Conservation (phyloP, 2,797 vertebrate genomes). For the Acipenser transmontanus region DNA sequence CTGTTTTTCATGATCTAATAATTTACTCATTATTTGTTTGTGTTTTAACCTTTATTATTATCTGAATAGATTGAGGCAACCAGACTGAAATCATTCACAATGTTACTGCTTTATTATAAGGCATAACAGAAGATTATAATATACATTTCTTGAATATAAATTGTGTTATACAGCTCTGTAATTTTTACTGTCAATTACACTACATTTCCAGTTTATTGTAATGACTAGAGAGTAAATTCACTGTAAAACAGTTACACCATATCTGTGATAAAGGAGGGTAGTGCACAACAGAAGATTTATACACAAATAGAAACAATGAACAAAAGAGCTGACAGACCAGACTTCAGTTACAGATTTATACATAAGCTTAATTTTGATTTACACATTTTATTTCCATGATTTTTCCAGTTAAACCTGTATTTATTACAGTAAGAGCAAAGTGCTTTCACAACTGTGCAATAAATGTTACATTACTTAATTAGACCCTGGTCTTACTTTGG, state of each 20-base stretch:
- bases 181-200: slow-evolving; percentile 22
- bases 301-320: slow-evolving; percentile 28
- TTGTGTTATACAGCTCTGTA: slow-evolving; percentile 13
- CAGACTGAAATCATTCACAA: neutral
- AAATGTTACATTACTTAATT: no score
- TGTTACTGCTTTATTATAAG: slow-evolving; percentile 17
- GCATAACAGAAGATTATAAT: slow-evolving; percentile 16
- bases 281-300: slow-evolving; percentile 51
- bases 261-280: slow-evolving; percentile 50
- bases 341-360: no score
- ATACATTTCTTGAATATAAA: slow-evolving; percentile 13
- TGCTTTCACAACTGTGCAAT: no score
- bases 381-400: no score
- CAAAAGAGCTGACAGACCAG: no score
- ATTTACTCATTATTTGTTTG: no score
- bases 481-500: no score
- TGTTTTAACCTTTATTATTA: neutral
- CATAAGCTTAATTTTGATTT: no score
- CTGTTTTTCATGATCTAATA: no score
- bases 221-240: slow-evolving; percentile 40
- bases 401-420: no score
- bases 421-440: no score
- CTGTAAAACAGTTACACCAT: slow-evolving; percentile 38
- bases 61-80: neutral
- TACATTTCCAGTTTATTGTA: slow-evolving; percentile 57